A percentile compares a stretch with the other conserved stretches of the same genome.
Evolutionary conservation across 2,113 vertebrate genomes (phyloP).

Genomic region (Beaufortia kweichowensis): DNA sequence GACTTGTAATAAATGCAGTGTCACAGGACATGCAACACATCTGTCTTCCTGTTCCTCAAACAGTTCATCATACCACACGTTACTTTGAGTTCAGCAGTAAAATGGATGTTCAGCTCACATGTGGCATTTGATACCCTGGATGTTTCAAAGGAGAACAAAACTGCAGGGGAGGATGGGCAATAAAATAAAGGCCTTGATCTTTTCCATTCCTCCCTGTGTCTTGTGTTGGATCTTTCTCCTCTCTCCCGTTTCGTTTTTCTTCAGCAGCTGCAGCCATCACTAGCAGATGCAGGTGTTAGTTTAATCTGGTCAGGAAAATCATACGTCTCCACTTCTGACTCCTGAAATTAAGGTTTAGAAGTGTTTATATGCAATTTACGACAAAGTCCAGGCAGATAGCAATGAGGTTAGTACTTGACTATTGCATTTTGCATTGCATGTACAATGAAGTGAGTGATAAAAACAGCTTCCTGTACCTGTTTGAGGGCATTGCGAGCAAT

Average conservation of each 20-base stretch:
- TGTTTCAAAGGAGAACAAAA: conserved; percentile 19
- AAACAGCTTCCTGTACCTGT: conserved; percentile 73
- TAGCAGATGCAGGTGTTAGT: conserved; percentile 78
- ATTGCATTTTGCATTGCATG: no score
- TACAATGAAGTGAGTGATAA: no score
- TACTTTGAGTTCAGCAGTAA: conserved; percentile 19
- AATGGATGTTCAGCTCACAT: conserved; percentile 30
- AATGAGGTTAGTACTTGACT: neutral
- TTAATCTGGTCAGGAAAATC: conserved; percentile 90
- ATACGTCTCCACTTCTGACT: conserved; percentile 87
- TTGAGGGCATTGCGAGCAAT: conserved; percentile 89
- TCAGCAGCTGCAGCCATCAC: conserved; percentile 86
- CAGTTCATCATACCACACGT: conserved; percentile 23
- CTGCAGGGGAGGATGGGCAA: neutral
- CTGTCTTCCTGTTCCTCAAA: conserved; percentile 23
- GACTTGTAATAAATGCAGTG: conserved; percentile 27
- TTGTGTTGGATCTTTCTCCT: conserved; percentile 13
- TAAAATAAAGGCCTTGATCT: conserved; percentile 19
- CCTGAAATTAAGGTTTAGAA: conserved; percentile 63
- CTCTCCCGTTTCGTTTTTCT: conserved; percentile 30
- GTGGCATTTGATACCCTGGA: conserved; percentile 30
- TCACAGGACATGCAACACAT: neutral
- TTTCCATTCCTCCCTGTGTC: neutral
- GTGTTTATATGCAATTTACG: neutral
- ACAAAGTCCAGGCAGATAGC: neutral